Evolutionary conservation across 2,888 invertebrate genomes (phyloP), one percentile per base, ranked within the genome.

Genomic region (Chymomyza amoena): DNA sequence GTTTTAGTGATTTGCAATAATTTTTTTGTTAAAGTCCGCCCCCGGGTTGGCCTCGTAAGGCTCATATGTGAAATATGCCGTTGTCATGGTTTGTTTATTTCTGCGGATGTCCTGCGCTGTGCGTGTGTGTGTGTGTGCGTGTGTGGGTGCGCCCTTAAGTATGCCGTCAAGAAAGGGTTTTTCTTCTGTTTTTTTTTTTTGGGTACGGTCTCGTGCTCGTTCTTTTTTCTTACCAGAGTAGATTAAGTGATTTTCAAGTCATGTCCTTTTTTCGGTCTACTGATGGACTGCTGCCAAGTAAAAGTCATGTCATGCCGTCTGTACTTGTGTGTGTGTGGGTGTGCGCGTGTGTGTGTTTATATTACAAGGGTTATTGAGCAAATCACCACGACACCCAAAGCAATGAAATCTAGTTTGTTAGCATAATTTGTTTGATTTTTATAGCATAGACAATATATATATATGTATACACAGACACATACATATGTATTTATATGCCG

Each of bases 311-410:
- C 73, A 75, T 72, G 70, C 75, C 77, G 74, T 73, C 69, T 77
- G 73, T 75, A 62, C 70, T 57, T 69, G 72, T 71, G 77, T 77
- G 77, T 76, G 73, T 78, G 84, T 80, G 25, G 2, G 25, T 25
- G 79, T 72, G 76, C 10, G 61, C 68, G 68, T 71, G 70, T 61
- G 76, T 76, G 73, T 78, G 84, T 81, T 81, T 81, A 83, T 85
- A 90, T 90, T 90, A 90, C 90, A 90, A 89, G 90, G 90, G 90
- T 89, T 90, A 90, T 90, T 90, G 90, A 89, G 90, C 90, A 90
- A 89, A 90, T 90, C 89, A 89, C 88, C 82, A 79, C 74, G 74
- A 78, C 66, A 69, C 59, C 63, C 63, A 64, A 10, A 75, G 80
- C 79, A 69, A 78, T 76, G 76, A 82, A 84, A 89, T 89, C 87